Evolutionary conservation across 2,113 vertebrate genomes (phyloP).

Genomic region (Engystomops pustulosus): DNA sequence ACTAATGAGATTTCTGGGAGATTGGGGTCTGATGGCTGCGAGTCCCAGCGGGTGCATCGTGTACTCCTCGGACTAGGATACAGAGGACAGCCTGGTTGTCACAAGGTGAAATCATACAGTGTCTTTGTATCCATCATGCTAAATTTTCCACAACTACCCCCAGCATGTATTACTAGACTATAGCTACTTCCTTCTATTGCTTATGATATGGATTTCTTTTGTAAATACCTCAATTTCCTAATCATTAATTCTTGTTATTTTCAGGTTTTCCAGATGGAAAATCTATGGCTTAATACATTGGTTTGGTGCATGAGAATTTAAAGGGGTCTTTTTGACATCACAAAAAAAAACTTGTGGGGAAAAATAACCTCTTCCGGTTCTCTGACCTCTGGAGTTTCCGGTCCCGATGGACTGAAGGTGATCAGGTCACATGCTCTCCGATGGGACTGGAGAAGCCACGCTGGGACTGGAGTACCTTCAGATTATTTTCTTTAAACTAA

Average conservation of each 20-base stretch:
- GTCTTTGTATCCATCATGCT: neutral
- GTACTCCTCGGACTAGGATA: conserved; percentile 9
- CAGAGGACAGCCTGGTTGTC: neutral
- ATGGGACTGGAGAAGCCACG: too few species aligned
- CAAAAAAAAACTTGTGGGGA: too few species aligned
- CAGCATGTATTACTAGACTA: neutral
- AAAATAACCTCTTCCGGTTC: too few species aligned
- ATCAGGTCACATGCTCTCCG: too few species aligned
- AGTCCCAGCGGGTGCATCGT: conserved; percentile 48
- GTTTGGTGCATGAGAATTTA: too few species aligned
- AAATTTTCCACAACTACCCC: neutral
- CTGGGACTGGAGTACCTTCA: too few species aligned
- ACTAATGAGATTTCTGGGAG: conserved; percentile 60
- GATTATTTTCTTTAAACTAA: too few species aligned
- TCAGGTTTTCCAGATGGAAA: too few species aligned
- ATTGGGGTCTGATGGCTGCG: conserved; percentile 56
- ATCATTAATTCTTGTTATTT: neutral
- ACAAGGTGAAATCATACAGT: neutral
- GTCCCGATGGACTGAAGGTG: too few species aligned
- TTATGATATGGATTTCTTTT: neutral
- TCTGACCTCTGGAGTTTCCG: too few species aligned
- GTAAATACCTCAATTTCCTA: neutral
- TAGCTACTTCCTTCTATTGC: neutral
- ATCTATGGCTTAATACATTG: too few species aligned
- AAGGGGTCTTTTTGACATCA: too few species aligned